Conservation (phyloP, 2,113 vertebrate species). For the Charina bottae region DNA sequence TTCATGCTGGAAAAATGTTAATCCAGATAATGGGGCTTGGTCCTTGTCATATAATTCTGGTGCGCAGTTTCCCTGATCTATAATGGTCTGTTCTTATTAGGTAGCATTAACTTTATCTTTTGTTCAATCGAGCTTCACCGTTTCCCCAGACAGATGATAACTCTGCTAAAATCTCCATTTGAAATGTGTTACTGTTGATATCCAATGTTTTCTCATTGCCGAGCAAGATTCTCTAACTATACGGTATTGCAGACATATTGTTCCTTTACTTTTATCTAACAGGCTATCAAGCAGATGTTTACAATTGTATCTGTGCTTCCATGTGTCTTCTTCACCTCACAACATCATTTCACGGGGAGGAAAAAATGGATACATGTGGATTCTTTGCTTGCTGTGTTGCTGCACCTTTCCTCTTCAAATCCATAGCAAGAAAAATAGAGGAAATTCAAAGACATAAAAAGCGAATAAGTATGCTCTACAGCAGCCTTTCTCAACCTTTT, state of each 20-base stretch:
- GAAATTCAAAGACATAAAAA: background rate
- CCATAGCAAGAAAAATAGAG: background rate
- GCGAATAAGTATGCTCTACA: background rate
- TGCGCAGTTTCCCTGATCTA: conserved; percentile 96
- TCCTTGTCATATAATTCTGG: conserved; percentile 95
- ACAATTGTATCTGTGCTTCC: background rate
- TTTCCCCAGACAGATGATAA: conserved; percentile 77
- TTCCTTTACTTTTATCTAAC: conserved; percentile 42
- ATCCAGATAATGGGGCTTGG: conserved; percentile 97
- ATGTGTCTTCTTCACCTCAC: background rate
- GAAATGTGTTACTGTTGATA: conserved; percentile 65
- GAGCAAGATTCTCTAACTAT: conserved; percentile 62
- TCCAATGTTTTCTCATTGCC: conserved; percentile 62
- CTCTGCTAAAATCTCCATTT: conserved; percentile 69
- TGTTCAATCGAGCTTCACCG: conserved; percentile 87
- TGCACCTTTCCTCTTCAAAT: background rate
- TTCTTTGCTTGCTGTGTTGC: background rate
- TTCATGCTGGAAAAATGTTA: conserved; percentile 98
- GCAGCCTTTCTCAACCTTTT: no score
- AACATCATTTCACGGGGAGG: background rate
- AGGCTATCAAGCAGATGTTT: conserved; percentile 22
- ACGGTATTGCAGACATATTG: conserved; percentile 50
- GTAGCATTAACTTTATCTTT: conserved; percentile 94
- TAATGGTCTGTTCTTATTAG: conserved; percentile 99
- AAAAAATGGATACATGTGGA: no score